Base-by-base conservation (phyloP, 2,888 invertebrate species). In the Spatulosminthurus flaviceps region DNA sequence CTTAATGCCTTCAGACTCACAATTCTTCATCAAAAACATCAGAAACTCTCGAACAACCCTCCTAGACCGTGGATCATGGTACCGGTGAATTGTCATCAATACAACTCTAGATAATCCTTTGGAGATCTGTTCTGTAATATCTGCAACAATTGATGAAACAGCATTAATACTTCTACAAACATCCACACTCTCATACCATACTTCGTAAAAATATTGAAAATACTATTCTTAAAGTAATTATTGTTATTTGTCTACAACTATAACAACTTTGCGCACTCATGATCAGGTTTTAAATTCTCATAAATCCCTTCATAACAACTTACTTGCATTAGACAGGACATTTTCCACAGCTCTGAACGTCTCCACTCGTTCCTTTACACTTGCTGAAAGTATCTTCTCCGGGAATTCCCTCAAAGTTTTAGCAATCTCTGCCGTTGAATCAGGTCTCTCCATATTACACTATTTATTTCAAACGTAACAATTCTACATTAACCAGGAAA, bases 21-120 rank as follows among this genome's bases (percentile, higher is more conserved):
- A 72, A 74, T n/a, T 81, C 70, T 61, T 82, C 79, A 19, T 70
- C 64, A 60, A 72, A 71, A 81, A 70, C 79, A 29, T 29, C 70
- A 79, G 90, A 77, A 96, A 88, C 81, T 91, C 90, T 83, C 91
- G 91, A 9, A 96, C 92, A 85, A 93, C 91, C 21, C 91, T 90
- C 87, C 94, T 93, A 0, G 96, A 96, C 76, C 91, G 89, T 51
- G 91, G 90, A 88, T 96, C 95, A 85, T 92, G 90, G 87, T 96
- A 96, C 84, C 94, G 91, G 80, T 92, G 92, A 83, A 96, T 88
- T 0, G 94, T 94, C 79, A 93, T 90, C 42, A 92, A 91, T 85
- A 95, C 88, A 79, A 93, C 90, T 86, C 93, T 92, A 86, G 95
- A 94, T 79, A 95, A 91, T 81, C 93, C 94, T 84, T 92, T 91